Base-by-base conservation (phyloP, 2,113 vertebrate genomes). In the Spilogale gracilis region DNA sequence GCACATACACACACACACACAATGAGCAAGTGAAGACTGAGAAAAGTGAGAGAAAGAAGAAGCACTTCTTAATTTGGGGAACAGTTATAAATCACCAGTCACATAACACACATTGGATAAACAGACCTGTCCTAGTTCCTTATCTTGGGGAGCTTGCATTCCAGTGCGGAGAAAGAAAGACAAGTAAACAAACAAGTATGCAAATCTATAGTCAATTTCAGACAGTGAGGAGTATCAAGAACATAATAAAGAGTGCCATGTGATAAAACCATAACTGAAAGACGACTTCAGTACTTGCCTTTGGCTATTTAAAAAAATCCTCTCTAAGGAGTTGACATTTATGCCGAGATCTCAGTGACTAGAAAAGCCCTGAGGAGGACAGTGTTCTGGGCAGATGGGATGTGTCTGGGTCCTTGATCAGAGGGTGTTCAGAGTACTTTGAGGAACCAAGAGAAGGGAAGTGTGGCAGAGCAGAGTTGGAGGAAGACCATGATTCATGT, bases 101-200 rank as follows among this genome's bases (percentile, higher is more conserved):
- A 5, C 14, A 14, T 38, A 10, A 2, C 9, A 74, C 52, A 45
- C 56, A 48, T 18, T n/a, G 56, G 79, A 58, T 71, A 38, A 83
- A 10, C 54, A 48, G 61, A 60, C 10, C 2, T 1, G 43, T n/a
- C 10, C 11, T 0, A 8, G 30, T 1, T 38, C 52, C 81, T 82
- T 32, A 9, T 74, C 52, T 73, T 18, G 56, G 48, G 0, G 25
- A 74, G n/a, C 27, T 52, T 56, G 45, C 27, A 12, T 73, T 61
- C n/a, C 43, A 61, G 54, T 9, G 13, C 8, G n/a, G 48, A 9
- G 27, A 16, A 71, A 69, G 56, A 50, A 6, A 82, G 65, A 32
- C 43, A 91, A 74, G 18, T 30, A 73, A 89, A 56, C n/a, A 89
- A 89, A 54, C 30, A 89, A 89, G 38, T 27, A 52, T 78, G 78